These are phyloP conservation scores for Drosophila kanapiae DNA, from an alignment of 1,140 invertebrate species.

Conservation along the genomic window DNA sequence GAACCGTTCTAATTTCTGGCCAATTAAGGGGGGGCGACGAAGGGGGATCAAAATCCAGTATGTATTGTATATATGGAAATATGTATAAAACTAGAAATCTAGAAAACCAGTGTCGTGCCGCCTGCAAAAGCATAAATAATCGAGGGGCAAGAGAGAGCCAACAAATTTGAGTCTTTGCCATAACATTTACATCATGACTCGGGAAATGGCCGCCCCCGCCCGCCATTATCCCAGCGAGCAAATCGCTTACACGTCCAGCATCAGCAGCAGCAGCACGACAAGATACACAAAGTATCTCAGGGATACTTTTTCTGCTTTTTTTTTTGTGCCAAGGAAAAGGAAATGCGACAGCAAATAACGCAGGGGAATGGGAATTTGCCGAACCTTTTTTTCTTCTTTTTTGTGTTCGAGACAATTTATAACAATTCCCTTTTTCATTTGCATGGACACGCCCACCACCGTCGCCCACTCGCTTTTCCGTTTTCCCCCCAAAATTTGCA, in stretches of 20 bases:
- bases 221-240: neutral
- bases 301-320: conserved; percentile 19
- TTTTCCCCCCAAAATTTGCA: conserved; percentile 25
- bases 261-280: conserved; percentile 2
- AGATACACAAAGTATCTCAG: conserved; percentile 35
- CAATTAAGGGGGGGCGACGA: neutral
- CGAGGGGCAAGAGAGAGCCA: neutral
- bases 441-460: conserved; percentile 18
- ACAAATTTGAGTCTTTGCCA: conserved; percentile 8
- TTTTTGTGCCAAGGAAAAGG: neutral
- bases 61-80: no score
- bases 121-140: conserved; percentile 5
- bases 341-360: conserved; percentile 16
- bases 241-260: conserved; percentile 31
- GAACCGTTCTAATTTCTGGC: conserved; percentile 29
- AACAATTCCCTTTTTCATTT: conserved; percentile 41
- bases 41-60: neutral
- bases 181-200: conserved; percentile 33
- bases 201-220: neutral
- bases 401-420: conserved; percentile 33
- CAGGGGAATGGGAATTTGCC: neutral
- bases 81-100: conserved; percentile 3
- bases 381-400: conserved; percentile 18
- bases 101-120: neutral
- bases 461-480: neutral